Evolutionary conservation across 2,888 invertebrate genomes (phyloP), one percentile per base, ranked within the genome.

Genomic region (Agrypnus murinus): DNA sequence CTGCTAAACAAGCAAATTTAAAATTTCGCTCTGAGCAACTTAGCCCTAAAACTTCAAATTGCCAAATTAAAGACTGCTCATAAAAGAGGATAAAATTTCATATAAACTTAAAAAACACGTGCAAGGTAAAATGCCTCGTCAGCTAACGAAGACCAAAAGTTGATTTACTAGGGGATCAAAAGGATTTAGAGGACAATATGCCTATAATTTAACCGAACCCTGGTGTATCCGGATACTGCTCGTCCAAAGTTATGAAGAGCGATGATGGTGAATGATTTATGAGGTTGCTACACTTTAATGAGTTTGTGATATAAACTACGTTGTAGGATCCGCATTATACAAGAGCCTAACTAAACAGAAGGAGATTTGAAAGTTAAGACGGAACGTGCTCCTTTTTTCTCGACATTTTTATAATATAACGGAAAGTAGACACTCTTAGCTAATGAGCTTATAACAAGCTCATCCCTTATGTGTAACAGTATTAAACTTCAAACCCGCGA

Each of bases 201-300:
- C 43, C 59, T 59, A 64, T 69, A 69, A 69, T 69, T 65, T 69
- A 69, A 69, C 64, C 69, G 69, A 69, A 50, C 58, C 59, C 32
- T 43, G 34, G 31, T 64, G 57, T 69, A 58, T 50, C 50, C 65
- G 69, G 65, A 65, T 69, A 65, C 58, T 65, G 70, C 59, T 70
- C 65, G 40, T 65, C 46, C 62, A 66, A 66, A 70, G 66, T 70
- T 66, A 70, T 66, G 70, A 66, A 66, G 53, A 59, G 60, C 66
- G 64, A 64, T 64, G 69, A 65, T 60, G 65, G 70, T 59, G 60
- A 55, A 60, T 70, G 70, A 70, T 70, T 70, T 65, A 70, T 70
- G 65, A 66, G 66, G 53, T 66, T 70, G 66, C 65, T 32, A 70
- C 50, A 64, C 65, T 69, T 69, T 69, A 69, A 69, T 65, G 69